Percentiles rank a stretch among this genome's conserved stretches.
Evolutionary conservation across 2,888 invertebrate genomes (phyloP).

Genomic region (Epinotia demarniana): DNA sequence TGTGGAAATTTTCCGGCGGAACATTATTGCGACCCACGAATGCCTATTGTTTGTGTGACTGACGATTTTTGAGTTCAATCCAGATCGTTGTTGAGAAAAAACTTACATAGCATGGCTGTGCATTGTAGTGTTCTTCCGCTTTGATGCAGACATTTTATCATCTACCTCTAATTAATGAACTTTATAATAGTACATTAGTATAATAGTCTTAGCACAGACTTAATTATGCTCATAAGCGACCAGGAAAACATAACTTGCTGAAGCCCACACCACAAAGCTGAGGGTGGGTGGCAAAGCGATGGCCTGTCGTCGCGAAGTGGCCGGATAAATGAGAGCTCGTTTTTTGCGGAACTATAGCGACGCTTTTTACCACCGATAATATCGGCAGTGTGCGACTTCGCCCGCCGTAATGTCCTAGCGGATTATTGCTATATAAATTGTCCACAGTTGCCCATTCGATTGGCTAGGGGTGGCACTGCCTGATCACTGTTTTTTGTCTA

Average conservation of each 20-base stretch:
- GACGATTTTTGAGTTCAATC: no score
- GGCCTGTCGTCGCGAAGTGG: slow-evolving; percentile 74
- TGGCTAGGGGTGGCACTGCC: slow-evolving; percentile 67
- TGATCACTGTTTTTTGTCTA: neutral
- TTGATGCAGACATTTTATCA: no score
- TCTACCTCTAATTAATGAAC: no score
- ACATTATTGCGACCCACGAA: no score
- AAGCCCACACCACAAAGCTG: slow-evolving; percentile 1
- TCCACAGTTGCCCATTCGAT: slow-evolving; percentile 79
- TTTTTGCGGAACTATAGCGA: slow-evolving; percentile 81
- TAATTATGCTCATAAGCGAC: slow-evolving; percentile 21
- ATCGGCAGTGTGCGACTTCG: slow-evolving; percentile 67
- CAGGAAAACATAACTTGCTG: slow-evolving; percentile 31
- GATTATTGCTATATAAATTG: slow-evolving; percentile 85
- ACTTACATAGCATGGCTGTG: no score
- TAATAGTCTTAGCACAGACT: no score
- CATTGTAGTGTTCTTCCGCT: no score
- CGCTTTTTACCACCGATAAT: slow-evolving; percentile 78
- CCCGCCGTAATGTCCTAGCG: slow-evolving; percentile 76
- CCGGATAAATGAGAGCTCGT: slow-evolving; percentile 82
- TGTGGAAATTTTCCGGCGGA: no score
- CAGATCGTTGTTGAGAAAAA: no score
- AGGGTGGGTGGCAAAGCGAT: slow-evolving; percentile 55
- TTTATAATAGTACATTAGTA: no score
- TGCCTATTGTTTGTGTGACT: no score